These are phyloP conservation scores for Chascanopsetta lugubris DNA, from an alignment of 2,113 vertebrate genomes.

Conservation along the genomic window DNA sequence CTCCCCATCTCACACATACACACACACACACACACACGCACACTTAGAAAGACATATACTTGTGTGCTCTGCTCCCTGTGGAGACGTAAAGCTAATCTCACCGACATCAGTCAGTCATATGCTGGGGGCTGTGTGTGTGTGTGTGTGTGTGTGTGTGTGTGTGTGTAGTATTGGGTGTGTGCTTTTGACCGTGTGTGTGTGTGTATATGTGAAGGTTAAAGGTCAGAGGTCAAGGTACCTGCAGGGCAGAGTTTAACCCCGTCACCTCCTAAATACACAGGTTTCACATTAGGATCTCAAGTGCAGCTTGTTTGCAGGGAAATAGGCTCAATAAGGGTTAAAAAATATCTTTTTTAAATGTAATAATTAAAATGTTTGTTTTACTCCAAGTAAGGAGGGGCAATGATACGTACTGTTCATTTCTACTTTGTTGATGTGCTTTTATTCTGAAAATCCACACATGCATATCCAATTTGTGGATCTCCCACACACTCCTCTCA, in stretches of 20 bases:
- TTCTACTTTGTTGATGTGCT: neutral
- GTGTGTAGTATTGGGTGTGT: constrained; percentile 16
- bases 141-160: constrained; percentile 10
- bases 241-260: constrained; percentile 61
- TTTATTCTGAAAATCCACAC: neutral
- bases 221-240: constrained; percentile 65
- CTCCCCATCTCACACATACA: neutral
- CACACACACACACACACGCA: constrained; percentile 22
- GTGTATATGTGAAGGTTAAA: constrained; percentile 49
- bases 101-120: constrained; percentile 59
- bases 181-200: constrained; percentile 11
- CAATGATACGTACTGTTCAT: neutral
- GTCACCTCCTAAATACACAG: constrained; percentile 37
- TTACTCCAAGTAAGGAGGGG: neutral
- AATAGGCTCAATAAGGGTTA: constrained; percentile 5
- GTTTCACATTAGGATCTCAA: constrained; percentile 20
- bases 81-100: constrained; percentile 61
- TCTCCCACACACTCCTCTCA: constrained; percentile 27
- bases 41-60: constrained; percentile 16
- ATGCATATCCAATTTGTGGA: constrained; percentile 42
- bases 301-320: constrained; percentile 15
- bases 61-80: constrained; percentile 44
- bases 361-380: too few species aligned
- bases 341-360: too few species aligned
- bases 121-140: constrained; percentile 49